Conservation (phyloP, 2,888 invertebrate species). For the Panopea generosa region DNA sequence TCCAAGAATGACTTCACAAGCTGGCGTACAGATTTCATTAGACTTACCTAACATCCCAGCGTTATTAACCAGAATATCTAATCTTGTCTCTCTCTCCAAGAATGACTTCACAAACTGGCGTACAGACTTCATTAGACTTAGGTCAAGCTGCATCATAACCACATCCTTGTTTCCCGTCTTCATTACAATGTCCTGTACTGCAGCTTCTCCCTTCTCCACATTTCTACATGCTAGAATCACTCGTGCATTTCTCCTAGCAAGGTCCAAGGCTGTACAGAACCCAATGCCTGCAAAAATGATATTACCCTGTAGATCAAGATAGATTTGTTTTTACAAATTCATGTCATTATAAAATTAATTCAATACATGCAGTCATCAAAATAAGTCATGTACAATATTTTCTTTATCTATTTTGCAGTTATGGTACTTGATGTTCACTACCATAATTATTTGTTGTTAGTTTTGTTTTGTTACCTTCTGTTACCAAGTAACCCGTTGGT, state of each 20-base stretch:
- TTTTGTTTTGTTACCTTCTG: too few relatives aligned
- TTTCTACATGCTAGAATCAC: constrained; percentile 78
- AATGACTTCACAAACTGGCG: constrained; percentile 71
- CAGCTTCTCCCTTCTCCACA: constrained; percentile 63
- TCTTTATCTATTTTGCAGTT: too few relatives aligned
- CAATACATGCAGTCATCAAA: too few relatives aligned
- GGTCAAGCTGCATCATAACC: constrained; percentile 65
- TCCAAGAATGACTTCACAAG: too few relatives aligned
- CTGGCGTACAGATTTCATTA: too few relatives aligned
- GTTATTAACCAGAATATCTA: constrained; percentile 80
- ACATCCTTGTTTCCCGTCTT: constrained; percentile 83
- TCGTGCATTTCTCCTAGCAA: constrained; percentile 75
- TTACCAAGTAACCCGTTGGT: too few relatives aligned
- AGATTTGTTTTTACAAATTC: too few relatives aligned
- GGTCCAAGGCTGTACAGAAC: constrained; percentile 73
- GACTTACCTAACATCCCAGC: constrained; percentile 73
- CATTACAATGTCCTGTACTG: constrained; percentile 66
- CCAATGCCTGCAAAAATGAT: constrained; percentile 75
- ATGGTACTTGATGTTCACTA: too few relatives aligned
- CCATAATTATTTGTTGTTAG: too few relatives aligned
- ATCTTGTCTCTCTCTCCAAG: constrained; percentile 61
- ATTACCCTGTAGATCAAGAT: too few relatives aligned
- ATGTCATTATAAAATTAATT: too few relatives aligned
- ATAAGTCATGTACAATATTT: too few relatives aligned
- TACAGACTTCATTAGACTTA: constrained; percentile 73